A percentile compares a stretch with the other conserved stretches of the same genome.
Evolutionary conservation across 2,113 vertebrate species (phyloP).

Genomic region (Rafetus swinhoei): DNA sequence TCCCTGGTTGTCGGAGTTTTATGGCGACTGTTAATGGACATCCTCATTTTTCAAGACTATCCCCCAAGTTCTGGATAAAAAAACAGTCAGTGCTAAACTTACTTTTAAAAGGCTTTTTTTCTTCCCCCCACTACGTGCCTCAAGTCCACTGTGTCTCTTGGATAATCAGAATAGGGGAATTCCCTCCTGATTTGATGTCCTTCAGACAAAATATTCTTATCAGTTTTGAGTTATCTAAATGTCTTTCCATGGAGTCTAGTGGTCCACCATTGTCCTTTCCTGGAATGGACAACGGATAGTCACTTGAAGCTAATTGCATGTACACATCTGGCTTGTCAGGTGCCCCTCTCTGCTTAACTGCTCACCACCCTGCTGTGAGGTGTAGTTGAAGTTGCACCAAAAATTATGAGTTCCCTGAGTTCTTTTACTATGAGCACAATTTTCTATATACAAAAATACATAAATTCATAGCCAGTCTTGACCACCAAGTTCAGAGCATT

Average conservation of each 20-base stretch:
- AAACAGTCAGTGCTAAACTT: background rate
- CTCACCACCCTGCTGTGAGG: background rate
- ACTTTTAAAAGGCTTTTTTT: background rate
- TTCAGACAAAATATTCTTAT: background rate
- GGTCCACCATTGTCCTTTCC: background rate
- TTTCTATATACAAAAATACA: background rate
- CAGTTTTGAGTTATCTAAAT: background rate
- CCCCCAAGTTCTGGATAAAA: background rate
- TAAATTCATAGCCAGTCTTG: background rate
- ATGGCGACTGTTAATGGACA: background rate
- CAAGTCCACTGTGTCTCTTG: background rate
- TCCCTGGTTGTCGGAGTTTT: no score
- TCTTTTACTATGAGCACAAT: background rate
- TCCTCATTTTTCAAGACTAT: background rate
- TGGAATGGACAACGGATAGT: background rate
- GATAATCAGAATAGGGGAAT: background rate
- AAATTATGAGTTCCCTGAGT: background rate
- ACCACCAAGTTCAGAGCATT: background rate
- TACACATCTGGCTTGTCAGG: background rate
- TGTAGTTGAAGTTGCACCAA: background rate
- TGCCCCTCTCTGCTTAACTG: background rate
- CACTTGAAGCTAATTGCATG: background rate
- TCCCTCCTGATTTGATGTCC: background rate
- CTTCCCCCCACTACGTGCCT: fast-evolving
- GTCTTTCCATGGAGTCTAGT: background rate